Evolutionary conservation across 2,113 vertebrate species (phyloP).

Genomic region (Platysternon megacephalum): DNA sequence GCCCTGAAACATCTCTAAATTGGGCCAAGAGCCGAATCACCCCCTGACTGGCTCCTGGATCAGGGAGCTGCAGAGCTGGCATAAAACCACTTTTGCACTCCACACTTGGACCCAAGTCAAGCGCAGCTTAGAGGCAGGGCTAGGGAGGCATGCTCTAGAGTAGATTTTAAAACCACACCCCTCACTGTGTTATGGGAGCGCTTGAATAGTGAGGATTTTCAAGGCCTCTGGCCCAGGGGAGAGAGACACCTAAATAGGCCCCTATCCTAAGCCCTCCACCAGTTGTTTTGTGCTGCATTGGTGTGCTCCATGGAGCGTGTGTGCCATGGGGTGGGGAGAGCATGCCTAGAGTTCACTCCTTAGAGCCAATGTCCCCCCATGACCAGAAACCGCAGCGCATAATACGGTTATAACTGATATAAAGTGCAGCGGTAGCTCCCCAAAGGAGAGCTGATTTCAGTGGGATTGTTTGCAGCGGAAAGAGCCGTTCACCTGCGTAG

Average conservation of each 20-base stretch:
- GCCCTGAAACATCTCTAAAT: neutral
- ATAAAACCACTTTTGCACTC: neutral
- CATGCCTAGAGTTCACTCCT: neutral
- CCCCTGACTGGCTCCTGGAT: neutral
- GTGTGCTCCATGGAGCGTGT: neutral
- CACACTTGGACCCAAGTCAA: neutral
- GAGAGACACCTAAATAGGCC: neutral
- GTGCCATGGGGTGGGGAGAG: neutral
- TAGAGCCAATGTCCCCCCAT: neutral
- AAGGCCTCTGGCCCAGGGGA: neutral
- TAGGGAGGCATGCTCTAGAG: neutral
- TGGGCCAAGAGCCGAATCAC: neutral
- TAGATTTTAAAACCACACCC: neutral
- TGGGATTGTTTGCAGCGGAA: neutral
- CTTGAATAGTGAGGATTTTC: neutral
- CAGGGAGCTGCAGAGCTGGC: neutral
- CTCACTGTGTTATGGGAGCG: neutral
- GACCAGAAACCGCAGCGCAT: neutral
- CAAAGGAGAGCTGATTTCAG: neutral
- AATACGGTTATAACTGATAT: neutral
- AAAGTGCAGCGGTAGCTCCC: too few relatives aligned
- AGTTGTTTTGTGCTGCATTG: neutral
- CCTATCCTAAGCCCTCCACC: neutral
- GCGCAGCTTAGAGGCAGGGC: neutral
- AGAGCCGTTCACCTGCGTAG: neutral